Evolutionary conservation across 1,140 invertebrate genomes (phyloP).

Genomic region (Phymorhynchus buccinoides): DNA sequence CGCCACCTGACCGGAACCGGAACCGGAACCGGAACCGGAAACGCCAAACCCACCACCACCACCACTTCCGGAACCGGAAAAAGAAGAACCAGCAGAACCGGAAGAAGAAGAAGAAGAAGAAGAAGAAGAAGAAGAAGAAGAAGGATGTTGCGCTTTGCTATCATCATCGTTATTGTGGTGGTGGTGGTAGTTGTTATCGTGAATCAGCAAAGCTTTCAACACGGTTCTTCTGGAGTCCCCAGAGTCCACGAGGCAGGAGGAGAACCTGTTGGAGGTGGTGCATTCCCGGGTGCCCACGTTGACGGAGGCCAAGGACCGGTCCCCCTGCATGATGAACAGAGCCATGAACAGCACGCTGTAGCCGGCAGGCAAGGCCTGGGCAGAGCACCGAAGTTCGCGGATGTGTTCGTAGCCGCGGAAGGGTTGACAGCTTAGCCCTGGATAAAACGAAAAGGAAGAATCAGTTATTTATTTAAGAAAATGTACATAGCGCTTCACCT

Average conservation of each 20-base stretch:
- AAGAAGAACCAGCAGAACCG: too few relatives aligned
- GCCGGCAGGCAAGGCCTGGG: background rate
- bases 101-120: too few relatives aligned
- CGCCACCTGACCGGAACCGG: background rate
- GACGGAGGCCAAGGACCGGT: conserved; percentile 15
- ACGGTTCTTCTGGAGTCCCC: background rate
- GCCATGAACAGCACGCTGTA: conserved; percentile 10
- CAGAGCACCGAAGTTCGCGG: conserved; percentile 13
- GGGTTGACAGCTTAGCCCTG: conserved; percentile 6
- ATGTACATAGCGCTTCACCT: too few relatives aligned
- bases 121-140: background rate
- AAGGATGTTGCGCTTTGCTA: too few relatives aligned
- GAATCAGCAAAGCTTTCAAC: background rate
- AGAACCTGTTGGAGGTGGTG: conserved; percentile 14
- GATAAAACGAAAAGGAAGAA: background rate
- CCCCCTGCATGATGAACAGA: background rate
- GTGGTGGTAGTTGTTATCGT: too few relatives aligned
- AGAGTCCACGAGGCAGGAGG: conserved; percentile 5
- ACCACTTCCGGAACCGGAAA: too few relatives aligned
- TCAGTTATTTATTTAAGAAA: too few relatives aligned
- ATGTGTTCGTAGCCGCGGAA: conserved; percentile 19
- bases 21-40: too few relatives aligned
- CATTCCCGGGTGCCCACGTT: conserved; percentile 7
- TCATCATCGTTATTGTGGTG: too few relatives aligned
- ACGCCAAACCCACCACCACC: too few relatives aligned